Evolutionary conservation across 2,797 vertebrate species (phyloP).

Genomic region (Cossypha polioptera): DNA sequence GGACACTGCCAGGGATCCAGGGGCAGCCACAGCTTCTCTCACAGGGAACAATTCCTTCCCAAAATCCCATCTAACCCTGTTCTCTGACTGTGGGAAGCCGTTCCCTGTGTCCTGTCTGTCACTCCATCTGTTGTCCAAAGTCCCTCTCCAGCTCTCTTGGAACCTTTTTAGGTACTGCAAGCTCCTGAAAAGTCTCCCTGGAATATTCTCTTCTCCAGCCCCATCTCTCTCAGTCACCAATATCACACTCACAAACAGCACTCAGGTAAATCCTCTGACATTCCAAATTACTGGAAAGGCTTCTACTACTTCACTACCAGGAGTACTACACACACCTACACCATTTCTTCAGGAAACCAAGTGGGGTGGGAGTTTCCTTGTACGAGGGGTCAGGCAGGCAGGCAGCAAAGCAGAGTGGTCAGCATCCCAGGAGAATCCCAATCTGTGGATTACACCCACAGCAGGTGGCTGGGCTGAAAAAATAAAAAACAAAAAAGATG

Average conservation of each 20-base stretch:
- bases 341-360: neutral
- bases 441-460: neutral
- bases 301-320: neutral
- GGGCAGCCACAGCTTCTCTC: neutral
- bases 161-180: neutral
- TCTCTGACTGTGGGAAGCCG: neutral
- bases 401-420: neutral
- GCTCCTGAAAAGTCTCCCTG: neutral
- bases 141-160: neutral
- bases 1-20: neutral
- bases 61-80: fast-evolving
- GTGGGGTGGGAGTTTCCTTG: neutral
- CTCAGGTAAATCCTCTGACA: neutral
- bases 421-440: neutral
- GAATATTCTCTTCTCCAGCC: neutral
- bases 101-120: neutral
- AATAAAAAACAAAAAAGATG: neutral
- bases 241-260: neutral
- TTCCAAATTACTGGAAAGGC: neutral
- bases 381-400: neutral
- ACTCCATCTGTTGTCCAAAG: fast-evolving
- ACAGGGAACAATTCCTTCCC: fast-evolving
- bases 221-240: neutral
- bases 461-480: neutral
- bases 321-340: neutral